Conservation (phyloP, 2,113 vertebrate genomes). For the Osmerus eperlanus region DNA sequence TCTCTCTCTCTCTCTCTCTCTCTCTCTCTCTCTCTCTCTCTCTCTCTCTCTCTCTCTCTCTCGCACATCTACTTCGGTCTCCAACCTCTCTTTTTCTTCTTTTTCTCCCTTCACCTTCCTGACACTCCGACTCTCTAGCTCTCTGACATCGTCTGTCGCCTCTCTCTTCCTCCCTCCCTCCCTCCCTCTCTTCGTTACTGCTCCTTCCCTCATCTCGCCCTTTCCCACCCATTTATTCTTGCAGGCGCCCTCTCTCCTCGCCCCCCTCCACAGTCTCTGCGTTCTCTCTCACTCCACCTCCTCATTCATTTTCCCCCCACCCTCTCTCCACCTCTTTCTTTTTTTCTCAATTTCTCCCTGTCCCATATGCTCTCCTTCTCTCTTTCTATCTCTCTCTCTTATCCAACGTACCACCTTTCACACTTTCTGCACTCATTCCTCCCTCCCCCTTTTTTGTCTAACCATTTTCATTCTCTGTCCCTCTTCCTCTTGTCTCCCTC, state of each 20-base stretch:
- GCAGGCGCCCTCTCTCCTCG: no score
- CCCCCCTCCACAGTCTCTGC: background rate
- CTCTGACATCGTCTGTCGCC: slow-evolving; percentile 21
- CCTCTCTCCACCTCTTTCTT: slow-evolving; percentile 18
- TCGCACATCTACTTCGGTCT: background rate
- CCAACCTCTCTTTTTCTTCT: background rate
- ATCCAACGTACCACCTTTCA: slow-evolving; percentile 8
- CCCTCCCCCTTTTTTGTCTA: background rate
- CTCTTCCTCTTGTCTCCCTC: background rate
- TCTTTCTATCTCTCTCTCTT: background rate
- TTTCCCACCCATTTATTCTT: no score
- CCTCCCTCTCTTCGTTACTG: background rate
- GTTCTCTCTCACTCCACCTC: background rate
- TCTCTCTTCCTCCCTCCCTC: background rate
- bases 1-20: background rate
- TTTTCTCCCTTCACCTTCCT: slow-evolving; percentile 16
- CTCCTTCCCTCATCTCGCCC: no score
- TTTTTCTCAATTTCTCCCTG: slow-evolving; percentile 11
- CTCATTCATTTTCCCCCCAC: background rate
- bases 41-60: slow-evolving; percentile 5
- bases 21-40: background rate
- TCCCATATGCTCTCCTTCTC: background rate
- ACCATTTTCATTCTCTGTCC: background rate
- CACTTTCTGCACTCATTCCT: slow-evolving; percentile 23
- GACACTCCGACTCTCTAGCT: slow-evolving; percentile 22